Base-by-base conservation (phyloP, 2,888 invertebrate genomes). In the Therioaphis trifolii region DNA sequence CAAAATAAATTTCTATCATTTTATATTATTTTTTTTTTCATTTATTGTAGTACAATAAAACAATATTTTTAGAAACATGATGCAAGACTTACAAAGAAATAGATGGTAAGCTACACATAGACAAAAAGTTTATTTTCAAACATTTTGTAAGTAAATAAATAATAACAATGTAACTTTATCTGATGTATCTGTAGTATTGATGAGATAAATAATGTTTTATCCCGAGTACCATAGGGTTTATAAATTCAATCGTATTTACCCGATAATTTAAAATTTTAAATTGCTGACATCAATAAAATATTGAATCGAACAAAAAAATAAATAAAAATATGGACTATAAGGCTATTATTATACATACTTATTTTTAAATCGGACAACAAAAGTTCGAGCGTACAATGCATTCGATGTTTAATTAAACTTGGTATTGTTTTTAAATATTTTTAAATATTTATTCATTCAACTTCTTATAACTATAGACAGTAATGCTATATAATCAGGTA, bases 161-260 rank as follows among this genome's bases (percentile, higher is more conserved):
- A 71, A 71, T 29, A 71, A 49, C 11, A 71, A 71, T 49, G n/a
- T 71, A 18, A 71, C 49, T n/a, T 71, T n/a, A 29, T 49, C 29
- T 29, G 18, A 71, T 71, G 46, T 71, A 49, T 49, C n/a, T 29
- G 18, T n/a, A n/a, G 49, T 49, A 27, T 49, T 29, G 29, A 49
- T 29, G 29, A 49, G 46, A 71, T 49, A 71, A 49, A 66, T 46
- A 24, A 43, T 3, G 9, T 68, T 18, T 46, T 18, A 68, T 68
- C 43, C 7, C 0, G 21, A 21, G 68, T 68, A 21, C 9, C 15
- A 15, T 0, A 69, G 15, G 15, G 11, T 21, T n/a, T 46, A 9
- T 15, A 21, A 14, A 14, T 15, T 14, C 15, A 43, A 43, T 24
- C 24, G 14, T 69, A 46, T 18, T 18, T 15, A 4, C 18, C 27